Conservation (phyloP, 2,888 invertebrate genomes). For the Temnothorax unifasciatus region DNA sequence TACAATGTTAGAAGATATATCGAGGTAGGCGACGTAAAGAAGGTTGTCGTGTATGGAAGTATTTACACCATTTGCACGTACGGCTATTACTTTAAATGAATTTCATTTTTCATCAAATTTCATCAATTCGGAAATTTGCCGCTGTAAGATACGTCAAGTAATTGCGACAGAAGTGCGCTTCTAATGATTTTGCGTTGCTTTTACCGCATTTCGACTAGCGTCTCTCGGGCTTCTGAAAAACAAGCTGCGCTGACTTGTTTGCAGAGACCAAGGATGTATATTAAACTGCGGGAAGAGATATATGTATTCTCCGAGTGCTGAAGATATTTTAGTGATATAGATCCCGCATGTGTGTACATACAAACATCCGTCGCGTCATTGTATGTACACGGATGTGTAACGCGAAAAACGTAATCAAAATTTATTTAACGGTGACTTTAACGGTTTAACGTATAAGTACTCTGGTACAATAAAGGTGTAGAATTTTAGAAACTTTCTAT, state of each 20-base stretch:
- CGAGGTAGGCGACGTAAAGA: background rate
- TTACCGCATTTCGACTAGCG: background rate
- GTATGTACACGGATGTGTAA: constrained; percentile 26
- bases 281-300: background rate
- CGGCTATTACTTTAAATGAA: background rate
- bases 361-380: background rate
- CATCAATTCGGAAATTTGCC: background rate
- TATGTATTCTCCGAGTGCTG: background rate
- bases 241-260: background rate
- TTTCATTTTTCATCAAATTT: background rate
- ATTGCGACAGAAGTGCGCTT: background rate
- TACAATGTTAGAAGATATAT: background rate
- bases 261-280: background rate
- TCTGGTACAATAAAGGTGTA: constrained; percentile 33
- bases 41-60: constrained; percentile 5
- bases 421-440: constrained; percentile 18
- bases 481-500: constrained; percentile 39
- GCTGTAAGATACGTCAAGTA: background rate
- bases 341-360: constrained; percentile 3
- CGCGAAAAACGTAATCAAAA: constrained; percentile 37
- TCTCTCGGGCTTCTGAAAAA: background rate
- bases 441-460: constrained; percentile 17
- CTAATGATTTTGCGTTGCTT: constrained; percentile 6
- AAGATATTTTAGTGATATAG: background rate
- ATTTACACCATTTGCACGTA: background rate